phyloP scores from a whole-genome alignment of 2,797 vertebrate species.

The Diplodus sargus region DNA sequence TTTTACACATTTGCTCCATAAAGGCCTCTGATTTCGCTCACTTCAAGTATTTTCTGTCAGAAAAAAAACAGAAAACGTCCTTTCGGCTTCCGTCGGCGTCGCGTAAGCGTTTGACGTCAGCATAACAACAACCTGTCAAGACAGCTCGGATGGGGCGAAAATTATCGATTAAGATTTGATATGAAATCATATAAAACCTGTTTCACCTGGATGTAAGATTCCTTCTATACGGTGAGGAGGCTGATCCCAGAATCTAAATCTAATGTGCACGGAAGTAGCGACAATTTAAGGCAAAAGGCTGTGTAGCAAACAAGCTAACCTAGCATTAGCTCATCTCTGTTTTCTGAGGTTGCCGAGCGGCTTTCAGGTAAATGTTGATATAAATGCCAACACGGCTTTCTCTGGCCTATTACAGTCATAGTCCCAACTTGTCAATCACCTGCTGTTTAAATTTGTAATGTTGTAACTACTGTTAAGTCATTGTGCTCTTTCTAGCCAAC shows the following conservation, averaged over 20 bases:
- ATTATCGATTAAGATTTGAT: slow-evolving; percentile 47
- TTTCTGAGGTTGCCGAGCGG: slow-evolving; percentile 28
- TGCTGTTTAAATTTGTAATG: rapidly evolving
- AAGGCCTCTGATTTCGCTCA: too few species aligned
- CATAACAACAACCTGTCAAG: slow-evolving; percentile 81
- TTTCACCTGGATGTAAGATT: slow-evolving; percentile 60
- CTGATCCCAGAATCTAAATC: background rate
- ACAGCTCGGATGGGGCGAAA: slow-evolving; percentile 62
- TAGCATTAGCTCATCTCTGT: slow-evolving; percentile 63
- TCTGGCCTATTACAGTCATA: background rate
- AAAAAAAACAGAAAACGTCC: background rate
- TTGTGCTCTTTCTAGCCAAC: too few species aligned
- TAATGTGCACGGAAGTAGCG: background rate
- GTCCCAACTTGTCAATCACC: background rate
- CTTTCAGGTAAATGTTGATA: slow-evolving; percentile 6
- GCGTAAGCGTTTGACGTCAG: slow-evolving; percentile 73
- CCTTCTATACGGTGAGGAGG: slow-evolving; percentile 56
- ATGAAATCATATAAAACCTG: slow-evolving; percentile 18
- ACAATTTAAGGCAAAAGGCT: background rate
- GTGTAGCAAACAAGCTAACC: slow-evolving; percentile 58
- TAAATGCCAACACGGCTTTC: background rate
- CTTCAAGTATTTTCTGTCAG: too few species aligned
- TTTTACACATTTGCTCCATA: too few species aligned
- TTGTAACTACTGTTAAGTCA: too few species aligned
- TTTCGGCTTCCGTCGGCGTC: slow-evolving; percentile 73